These are phyloP conservation scores for Portevinia maculata DNA, from an alignment of 2,888 invertebrate genomes.

Conservation along the genomic window DNA sequence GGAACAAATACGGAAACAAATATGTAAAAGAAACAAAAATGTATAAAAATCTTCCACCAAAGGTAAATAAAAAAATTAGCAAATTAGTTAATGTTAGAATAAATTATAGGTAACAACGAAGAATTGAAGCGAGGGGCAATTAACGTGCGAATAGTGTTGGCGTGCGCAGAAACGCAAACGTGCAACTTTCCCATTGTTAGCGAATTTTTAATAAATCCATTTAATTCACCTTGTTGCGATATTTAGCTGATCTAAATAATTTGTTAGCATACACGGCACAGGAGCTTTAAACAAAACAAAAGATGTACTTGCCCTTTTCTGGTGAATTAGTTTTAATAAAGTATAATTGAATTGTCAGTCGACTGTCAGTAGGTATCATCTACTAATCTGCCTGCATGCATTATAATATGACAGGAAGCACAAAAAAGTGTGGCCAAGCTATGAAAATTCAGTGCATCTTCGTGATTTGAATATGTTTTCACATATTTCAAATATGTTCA, in stretches of 20 bases:
- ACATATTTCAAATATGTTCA: too few relatives aligned
- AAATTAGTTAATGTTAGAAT: not conserved
- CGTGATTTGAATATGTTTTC: too few relatives aligned
- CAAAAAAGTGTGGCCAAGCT: too few relatives aligned
- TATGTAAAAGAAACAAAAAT: slow-evolving; percentile 67
- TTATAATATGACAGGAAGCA: too few relatives aligned
- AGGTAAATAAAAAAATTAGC: slow-evolving; percentile 8
- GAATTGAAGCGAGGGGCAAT: not conserved
- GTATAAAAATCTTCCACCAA: slow-evolving; percentile 63
- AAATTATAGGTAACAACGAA: not conserved
- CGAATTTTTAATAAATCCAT: slow-evolving; percentile 29
- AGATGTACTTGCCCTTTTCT: too few relatives aligned
- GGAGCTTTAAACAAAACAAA: too few relatives aligned
- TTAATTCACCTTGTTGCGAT: slow-evolving; percentile 39
- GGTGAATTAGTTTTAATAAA: too few relatives aligned
- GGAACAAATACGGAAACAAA: slow-evolving; percentile 55
- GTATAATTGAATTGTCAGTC: too few relatives aligned
- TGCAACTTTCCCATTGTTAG: slow-evolving; percentile 12
- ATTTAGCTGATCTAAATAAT: not conserved
- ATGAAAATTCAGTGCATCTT: too few relatives aligned
- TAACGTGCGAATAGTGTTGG: not conserved
- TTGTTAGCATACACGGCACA: not conserved
- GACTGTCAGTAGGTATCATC: too few relatives aligned
- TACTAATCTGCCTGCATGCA: too few relatives aligned
- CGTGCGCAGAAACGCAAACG: slow-evolving; percentile 30